Evolutionary conservation across 2,797 vertebrate species (phyloP).

Genomic region (Anniella stebbinsi): DNA sequence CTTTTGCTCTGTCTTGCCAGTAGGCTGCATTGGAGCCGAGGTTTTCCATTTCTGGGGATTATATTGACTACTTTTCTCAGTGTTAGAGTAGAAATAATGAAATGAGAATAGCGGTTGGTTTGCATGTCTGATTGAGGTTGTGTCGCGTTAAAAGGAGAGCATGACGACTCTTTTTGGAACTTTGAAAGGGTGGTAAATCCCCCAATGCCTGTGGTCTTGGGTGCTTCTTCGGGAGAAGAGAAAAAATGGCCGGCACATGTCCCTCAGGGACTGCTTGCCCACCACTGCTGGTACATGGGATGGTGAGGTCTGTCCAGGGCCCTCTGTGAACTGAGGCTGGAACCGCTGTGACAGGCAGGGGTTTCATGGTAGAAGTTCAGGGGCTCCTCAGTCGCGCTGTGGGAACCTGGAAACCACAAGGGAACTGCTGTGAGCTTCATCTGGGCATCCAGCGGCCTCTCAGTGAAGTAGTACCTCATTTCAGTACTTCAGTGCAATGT

Average conservation of each 20-base stretch:
- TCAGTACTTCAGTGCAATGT: not conserved
- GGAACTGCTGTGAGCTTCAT: not conserved
- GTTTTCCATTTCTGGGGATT: not conserved
- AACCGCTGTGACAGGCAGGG: not conserved
- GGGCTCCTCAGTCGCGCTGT: too few relatives aligned
- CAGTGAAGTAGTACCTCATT: not conserved
- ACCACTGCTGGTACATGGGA: not conserved
- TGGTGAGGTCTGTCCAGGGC: not conserved
- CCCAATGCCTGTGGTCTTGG: not conserved
- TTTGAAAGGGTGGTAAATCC: too few relatives aligned
- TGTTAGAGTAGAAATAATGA: too few relatives aligned
- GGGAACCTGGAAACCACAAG: not conserved
- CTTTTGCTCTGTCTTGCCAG: rapidly evolving
- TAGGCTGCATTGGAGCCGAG: not conserved
- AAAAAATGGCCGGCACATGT: not conserved
- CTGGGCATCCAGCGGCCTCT: too few relatives aligned
- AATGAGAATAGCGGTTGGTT: too few relatives aligned
- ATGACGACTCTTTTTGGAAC: not conserved
- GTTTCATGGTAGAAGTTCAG: not conserved
- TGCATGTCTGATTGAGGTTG: too few relatives aligned
- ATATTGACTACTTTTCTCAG: too few relatives aligned
- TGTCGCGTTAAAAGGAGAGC: too few relatives aligned
- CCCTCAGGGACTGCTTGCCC: not conserved
- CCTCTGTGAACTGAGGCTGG: not conserved
- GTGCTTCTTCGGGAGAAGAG: not conserved